A percentile compares a stretch with the other conserved stretches of the same genome.
These are phyloP conservation scores for Nephrocerus scutellatus DNA, from an alignment of 2,888 invertebrate genomes.

Conservation along the genomic window DNA sequence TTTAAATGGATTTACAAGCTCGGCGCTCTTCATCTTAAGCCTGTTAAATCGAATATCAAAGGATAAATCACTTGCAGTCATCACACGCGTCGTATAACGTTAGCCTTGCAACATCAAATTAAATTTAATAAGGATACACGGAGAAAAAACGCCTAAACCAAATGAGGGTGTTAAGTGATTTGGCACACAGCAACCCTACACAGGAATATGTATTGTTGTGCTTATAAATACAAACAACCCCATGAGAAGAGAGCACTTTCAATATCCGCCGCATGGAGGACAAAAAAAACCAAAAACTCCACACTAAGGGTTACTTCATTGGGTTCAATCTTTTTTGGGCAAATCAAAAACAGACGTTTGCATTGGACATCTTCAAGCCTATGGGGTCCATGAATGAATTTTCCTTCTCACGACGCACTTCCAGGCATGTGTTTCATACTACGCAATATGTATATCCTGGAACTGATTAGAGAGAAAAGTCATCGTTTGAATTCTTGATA, in stretches of 20 bases:
- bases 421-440: no score
- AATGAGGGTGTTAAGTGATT: conserved; percentile 31
- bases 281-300: no score
- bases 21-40: conserved; percentile 13
- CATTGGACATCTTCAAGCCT: conserved; percentile 47
- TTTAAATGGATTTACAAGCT: conserved; percentile 6
- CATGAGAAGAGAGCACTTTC: not conserved
- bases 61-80: conserved; percentile 29
- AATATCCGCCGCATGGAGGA: no score
- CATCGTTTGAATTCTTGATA: no score
- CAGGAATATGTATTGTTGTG: conserved; percentile 7
- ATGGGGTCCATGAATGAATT: no score
- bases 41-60: conserved; percentile 27
- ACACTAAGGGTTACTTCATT: no score
- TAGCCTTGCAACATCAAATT: conserved; percentile 14
- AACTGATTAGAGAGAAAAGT: no score
- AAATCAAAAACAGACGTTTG: conserved; percentile 48
- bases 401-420: no score
- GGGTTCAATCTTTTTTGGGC: conserved; percentile 36
- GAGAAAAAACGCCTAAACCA: conserved; percentile 5
- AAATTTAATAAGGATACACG: conserved; percentile 10
- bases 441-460: no score
- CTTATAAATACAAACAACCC: conserved; percentile 1
- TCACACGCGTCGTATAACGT: conserved; percentile 19
- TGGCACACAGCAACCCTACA: conserved; percentile 20